A percentile compares a stretch with the other conserved stretches of the same genome.
Conservation (phyloP, 2,797 vertebrate species). For the Molossus molossus region DNA sequence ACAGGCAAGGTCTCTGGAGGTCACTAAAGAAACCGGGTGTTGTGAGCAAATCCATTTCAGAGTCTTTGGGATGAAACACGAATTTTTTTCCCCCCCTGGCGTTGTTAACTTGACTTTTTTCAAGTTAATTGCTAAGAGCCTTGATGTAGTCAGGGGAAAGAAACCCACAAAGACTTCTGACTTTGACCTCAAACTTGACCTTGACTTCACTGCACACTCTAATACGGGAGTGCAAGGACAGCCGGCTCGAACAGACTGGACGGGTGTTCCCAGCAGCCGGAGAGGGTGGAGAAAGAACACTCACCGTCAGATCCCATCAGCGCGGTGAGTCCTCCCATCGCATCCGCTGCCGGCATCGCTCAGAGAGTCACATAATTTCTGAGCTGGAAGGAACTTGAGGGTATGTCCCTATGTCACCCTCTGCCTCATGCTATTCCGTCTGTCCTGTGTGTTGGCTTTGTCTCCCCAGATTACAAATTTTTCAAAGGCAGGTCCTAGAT, state of each 20-base stretch:
- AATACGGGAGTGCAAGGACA: not conserved
- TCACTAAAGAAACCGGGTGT: slow-evolving; percentile 56
- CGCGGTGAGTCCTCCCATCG: rapidly evolving
- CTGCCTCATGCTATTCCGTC: not conserved
- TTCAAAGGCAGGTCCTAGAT: not conserved
- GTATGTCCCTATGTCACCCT: not conserved
- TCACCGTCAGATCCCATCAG: not conserved
- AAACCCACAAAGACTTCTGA: slow-evolving; percentile 41
- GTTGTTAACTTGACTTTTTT: slow-evolving; percentile 71
- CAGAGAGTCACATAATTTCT: not conserved
- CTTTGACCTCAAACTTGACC: slow-evolving; percentile 68
- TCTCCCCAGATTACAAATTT: not conserved
- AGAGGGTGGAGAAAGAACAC: not conserved
- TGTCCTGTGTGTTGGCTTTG: not conserved
- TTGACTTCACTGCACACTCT: not conserved
- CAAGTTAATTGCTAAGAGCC: slow-evolving; percentile 67
- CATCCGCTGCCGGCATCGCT: not conserved
- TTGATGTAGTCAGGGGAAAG: not conserved
- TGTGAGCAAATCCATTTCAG: slow-evolving; percentile 66
- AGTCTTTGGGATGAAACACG: slow-evolving; percentile 63
- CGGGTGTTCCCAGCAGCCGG: not conserved
- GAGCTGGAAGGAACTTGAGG: not conserved
- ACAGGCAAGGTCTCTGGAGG: slow-evolving; percentile 51
- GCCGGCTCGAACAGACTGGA: not conserved
- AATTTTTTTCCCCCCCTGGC: not conserved